Evolutionary conservation across 2,113 vertebrate genomes (phyloP).

Genomic region (Paramormyrops kingsleyae): DNA sequence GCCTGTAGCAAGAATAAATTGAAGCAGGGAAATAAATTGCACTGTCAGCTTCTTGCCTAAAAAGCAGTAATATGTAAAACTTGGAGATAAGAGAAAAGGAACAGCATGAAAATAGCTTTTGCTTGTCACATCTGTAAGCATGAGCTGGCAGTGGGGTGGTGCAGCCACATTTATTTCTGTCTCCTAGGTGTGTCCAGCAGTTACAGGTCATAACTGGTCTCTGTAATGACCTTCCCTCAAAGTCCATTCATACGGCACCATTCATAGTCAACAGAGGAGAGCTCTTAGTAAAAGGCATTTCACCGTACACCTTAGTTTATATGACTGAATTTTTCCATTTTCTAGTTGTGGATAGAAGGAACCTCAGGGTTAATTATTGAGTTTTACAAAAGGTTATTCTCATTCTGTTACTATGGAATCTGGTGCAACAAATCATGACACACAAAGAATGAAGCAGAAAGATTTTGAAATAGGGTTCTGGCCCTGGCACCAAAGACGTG

Average conservation of each 20-base stretch:
- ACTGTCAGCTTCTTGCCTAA: constrained; percentile 15
- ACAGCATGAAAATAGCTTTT: constrained; percentile 13
- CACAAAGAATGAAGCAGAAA: neutral
- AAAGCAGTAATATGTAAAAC: constrained; percentile 27
- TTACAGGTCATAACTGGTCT: neutral
- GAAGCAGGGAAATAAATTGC: constrained; percentile 14
- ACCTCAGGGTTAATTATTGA: neutral
- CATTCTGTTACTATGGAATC: neutral
- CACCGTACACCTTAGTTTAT: neutral
- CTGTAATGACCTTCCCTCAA: neutral
- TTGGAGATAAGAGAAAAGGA: constrained; percentile 17
- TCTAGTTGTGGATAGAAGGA: neutral
- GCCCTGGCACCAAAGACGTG: neutral
- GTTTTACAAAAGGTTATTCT: neutral
- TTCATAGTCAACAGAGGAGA: neutral
- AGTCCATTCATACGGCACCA: neutral
- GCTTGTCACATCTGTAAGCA: constrained; percentile 3
- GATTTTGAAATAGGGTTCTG: neutral
- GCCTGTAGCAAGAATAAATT: constrained; percentile 13
- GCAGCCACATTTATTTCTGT: neutral
- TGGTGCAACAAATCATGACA: neutral
- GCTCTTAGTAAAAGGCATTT: neutral
- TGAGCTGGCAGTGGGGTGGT: neutral
- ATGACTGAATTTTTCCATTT: neutral
- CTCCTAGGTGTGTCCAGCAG: neutral